Evolutionary conservation across 2,113 vertebrate genomes (phyloP), one percentile per base, ranked within the genome.

Genomic region (Oreochromis niloticus): DNA sequence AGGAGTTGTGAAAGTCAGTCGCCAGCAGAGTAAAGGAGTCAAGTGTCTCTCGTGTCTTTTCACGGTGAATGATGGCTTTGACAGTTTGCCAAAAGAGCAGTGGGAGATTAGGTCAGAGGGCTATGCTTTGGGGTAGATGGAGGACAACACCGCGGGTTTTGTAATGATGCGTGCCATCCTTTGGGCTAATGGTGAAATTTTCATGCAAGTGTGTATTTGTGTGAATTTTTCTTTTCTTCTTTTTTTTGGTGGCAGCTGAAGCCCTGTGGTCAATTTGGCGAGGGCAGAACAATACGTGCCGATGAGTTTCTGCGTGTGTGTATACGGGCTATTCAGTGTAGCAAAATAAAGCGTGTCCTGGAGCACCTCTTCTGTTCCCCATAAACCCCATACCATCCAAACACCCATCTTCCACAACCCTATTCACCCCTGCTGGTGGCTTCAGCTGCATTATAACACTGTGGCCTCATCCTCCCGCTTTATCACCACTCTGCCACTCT

Each of bases 31-130:
- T 82, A 84, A 87, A 93, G 86, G 90, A 95, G 95, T 95, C 89
- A 91, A 95, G 95, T 93, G 90, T 93, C 93, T 93, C 92, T 91
- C 75, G 85, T 94, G 93, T 94, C 91, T 94, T 93, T 96, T 94
- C 89, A 94, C 90, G 90, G 94, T 95, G 95, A 95, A 93, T 95
- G 96, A 96, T 96, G 95, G 95, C 91, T 96, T 94, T 96, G 96
- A 96, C 95, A 96, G 95, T 94, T 96, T 54, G 90, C 95, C 96
- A 96, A 95, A 96, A 96, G 95, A 95, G 92, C 94, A 95, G 94
- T 85, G 92, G 93, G 93, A 85, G 90, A 85, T 34, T 85, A 71
- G 93, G 93, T 94, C 89, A 88, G 82, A 93, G 87, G 93, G 93
- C 86, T 52, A 22, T 16, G 92, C 93, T 94, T 80, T 8, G 61